Evolutionary conservation across 2,113 vertebrate genomes (phyloP), one percentile per base, ranked within the genome.

Genomic region (Carollia perspicillata): DNA sequence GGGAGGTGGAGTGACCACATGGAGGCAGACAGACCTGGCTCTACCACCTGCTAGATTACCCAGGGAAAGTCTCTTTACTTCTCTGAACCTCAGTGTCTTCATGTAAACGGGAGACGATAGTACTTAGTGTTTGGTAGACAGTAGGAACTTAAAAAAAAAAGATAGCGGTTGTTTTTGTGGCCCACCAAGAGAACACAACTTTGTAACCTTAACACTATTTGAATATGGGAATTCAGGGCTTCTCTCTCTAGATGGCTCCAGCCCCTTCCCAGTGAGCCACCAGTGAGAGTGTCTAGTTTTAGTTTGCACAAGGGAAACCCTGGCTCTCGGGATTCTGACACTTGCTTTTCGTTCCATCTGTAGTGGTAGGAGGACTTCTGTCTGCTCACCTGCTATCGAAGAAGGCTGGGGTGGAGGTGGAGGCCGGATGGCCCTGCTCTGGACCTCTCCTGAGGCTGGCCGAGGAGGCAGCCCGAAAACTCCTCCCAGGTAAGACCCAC

Each of bases 371-470:
- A 0, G 99, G 99, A 81, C 99, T 99, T 93, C 98, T 99, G 55
- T 99, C 99, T 0, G 99, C 99, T 97, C 99, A 99, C 97, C 93
- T 99, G 97, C 97, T 99, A 7, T 99, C 99, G 0, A 99, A 99
- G 93, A 98, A 99, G 83, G 99, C 99, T 2, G 99, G 99, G 0
- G 44, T 99, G 75, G 98, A 99, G 78, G 98, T 99, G 23, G 99
- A 99, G 95, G 98, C 97, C 0, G 99, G 99, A 6, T 99, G 99
- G 99, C 99, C 99, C 0, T 99, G 99, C 97, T 98, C 99, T 0
- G 99, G 99, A 1, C 99, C 99, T 5, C 99, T 99, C n/a, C 98
- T 99, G 88, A 98, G 99, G 89, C 99, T 99, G 99, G 99, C 99
- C 0, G 99, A 99, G 97, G 99, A 99, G 51, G 99, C 99, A 0